phyloP scores from a whole-genome alignment of 2,797 vertebrate genomes.

The Poeciliopsis infans region DNA sequence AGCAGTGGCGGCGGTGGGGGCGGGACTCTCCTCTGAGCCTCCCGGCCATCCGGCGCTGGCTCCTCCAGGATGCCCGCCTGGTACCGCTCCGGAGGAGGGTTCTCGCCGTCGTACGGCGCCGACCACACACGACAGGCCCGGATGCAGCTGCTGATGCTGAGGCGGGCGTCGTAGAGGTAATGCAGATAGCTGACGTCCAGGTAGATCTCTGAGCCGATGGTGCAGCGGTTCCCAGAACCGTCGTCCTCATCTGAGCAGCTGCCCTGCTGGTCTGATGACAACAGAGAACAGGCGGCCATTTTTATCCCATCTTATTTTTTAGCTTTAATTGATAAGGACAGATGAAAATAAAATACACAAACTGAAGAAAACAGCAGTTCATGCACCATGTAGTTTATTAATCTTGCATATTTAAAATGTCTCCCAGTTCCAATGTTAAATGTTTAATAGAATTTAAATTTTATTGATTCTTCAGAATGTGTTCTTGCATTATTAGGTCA shows the following conservation, averaged over 20 bases:
- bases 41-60: conserved; percentile 43
- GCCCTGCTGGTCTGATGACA: conserved; percentile 69
- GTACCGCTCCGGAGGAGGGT: conserved; percentile 87
- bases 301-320: too few relatives aligned
- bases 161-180: conserved; percentile 91
- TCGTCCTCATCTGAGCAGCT: conserved; percentile 53
- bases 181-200: conserved; percentile 96
- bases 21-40: conserved; percentile 36
- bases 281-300: conserved; percentile 12
- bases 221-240: conserved; percentile 80
- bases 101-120: conserved; percentile 90
- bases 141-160: conserved; percentile 85
- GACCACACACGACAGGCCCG: conserved; percentile 93
- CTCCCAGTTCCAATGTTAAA: too few relatives aligned
- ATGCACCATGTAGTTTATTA: too few relatives aligned
- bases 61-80: conserved; percentile 82
- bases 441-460: too few relatives aligned
- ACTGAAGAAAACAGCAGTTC: too few relatives aligned
- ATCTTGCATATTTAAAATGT: too few relatives aligned
- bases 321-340: too few relatives aligned
- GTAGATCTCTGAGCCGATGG: conserved; percentile 87
- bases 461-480: too few relatives aligned
- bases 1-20: neutral
- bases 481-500: too few relatives aligned
- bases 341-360: too few relatives aligned